Conservation (phyloP, 2,888 invertebrate genomes). For the Habroteleia sp. region DNA sequence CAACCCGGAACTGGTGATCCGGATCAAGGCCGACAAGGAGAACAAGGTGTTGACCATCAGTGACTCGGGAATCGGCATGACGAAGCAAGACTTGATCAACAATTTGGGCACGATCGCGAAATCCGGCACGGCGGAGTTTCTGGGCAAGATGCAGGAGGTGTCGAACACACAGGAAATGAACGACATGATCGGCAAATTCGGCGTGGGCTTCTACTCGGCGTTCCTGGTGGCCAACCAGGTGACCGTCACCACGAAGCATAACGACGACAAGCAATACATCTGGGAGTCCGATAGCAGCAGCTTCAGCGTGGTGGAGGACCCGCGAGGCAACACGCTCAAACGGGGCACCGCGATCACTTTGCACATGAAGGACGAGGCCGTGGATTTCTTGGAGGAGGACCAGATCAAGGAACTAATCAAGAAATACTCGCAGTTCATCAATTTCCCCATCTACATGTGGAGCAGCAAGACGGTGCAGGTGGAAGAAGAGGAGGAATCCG, state of each 20-base stretch:
- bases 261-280: constrained; percentile 95
- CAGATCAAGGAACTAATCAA: constrained; percentile 94
- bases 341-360: constrained; percentile 95
- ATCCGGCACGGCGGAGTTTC: constrained; percentile 97
- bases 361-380: constrained; percentile 97
- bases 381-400: constrained; percentile 96
- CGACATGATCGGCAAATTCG: constrained; percentile 99
- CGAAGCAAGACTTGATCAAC: constrained; percentile 93
- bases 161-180: constrained; percentile 87
- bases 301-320: constrained; percentile 95
- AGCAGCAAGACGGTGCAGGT: constrained; percentile 84
- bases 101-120: constrained; percentile 99
- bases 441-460: constrained; percentile 99
- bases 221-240: constrained; percentile 98
- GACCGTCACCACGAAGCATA: constrained; percentile 96
- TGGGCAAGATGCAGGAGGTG: constrained; percentile 92
- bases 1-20: constrained; percentile 92
- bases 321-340: constrained; percentile 93
- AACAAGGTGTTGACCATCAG: constrained; percentile 94
- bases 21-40: constrained; percentile 92
- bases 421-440: constrained; percentile 99
- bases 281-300: constrained; percentile 98
- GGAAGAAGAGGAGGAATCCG: constrained; percentile 83
- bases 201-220: constrained; percentile 99
- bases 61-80: constrained; percentile 99